Percentiles rank a stretch among this genome's conserved stretches.
Evolutionary conservation across 2,888 invertebrate species (phyloP).

Genomic region (Agrotis segetum): DNA sequence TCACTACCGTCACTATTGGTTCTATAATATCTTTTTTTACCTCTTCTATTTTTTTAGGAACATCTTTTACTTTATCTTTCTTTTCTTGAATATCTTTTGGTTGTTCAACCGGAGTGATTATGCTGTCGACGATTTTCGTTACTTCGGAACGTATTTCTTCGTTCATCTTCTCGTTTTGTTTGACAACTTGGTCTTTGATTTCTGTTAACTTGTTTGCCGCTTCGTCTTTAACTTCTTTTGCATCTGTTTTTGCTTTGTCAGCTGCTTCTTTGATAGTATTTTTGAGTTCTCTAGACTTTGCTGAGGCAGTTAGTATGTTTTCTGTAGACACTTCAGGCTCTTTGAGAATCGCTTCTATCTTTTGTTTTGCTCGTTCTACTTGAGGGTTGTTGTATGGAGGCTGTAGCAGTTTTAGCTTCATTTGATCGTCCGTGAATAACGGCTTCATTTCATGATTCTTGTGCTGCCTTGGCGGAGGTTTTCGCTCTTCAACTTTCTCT

Average conservation of each 20-base stretch:
- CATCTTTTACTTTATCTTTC: slow-evolving; percentile 65
- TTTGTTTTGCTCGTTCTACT: slow-evolving; percentile 87
- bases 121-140: slow-evolving; percentile 85
- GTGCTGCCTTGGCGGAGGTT: slow-evolving; percentile 70
- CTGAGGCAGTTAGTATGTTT: slow-evolving; percentile 80
- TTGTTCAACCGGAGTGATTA: slow-evolving; percentile 87
- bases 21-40: slow-evolving; percentile 77
- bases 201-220: slow-evolving; percentile 74
- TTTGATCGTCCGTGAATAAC: slow-evolving; percentile 79
- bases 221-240: slow-evolving; percentile 76
- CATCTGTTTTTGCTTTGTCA: slow-evolving; percentile 77
- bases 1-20: slow-evolving; percentile 85
- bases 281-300: slow-evolving; percentile 76
- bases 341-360: slow-evolving; percentile 87
- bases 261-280: slow-evolving; percentile 73
- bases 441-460: slow-evolving; percentile 68
- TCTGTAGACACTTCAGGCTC: slow-evolving; percentile 87
- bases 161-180: slow-evolving; percentile 77
- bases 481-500: slow-evolving; percentile 77
- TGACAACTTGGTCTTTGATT: slow-evolving; percentile 76
- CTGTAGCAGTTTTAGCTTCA: slow-evolving; percentile 84
- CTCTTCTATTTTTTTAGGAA: slow-evolving; percentile 56
- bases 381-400: slow-evolving; percentile 88
- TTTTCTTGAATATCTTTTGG: slow-evolving; percentile 74
- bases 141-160: slow-evolving; percentile 83